Conservation (phyloP, 2,797 vertebrate genomes). For the Anguilla megastoma region DNA sequence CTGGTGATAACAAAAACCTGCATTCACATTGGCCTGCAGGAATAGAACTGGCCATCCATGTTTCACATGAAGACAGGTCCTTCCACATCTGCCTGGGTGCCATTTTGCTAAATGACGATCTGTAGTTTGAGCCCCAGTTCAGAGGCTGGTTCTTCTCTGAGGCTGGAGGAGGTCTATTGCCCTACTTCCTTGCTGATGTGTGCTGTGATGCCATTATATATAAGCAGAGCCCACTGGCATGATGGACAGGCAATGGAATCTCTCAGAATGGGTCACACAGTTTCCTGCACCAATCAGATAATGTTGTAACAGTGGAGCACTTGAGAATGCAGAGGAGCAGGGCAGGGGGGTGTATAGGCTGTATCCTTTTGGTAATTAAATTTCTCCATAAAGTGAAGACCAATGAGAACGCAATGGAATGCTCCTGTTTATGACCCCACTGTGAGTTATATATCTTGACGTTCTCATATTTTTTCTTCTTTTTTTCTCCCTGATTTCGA, state of each 20-base stretch:
- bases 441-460: not conserved
- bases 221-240: not conserved
- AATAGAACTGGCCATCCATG: not conserved
- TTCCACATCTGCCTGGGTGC: not conserved
- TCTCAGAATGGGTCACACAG: constrained; percentile 1
- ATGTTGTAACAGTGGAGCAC: not conserved
- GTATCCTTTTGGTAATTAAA: not conserved
- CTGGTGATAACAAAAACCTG: too few species aligned
- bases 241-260: not conserved
- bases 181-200: not conserved
- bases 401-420: not conserved
- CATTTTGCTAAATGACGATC: not conserved
- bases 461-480: too few species aligned
- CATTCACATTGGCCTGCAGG: too few species aligned
- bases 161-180: not conserved
- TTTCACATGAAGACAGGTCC: not conserved
- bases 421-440: not conserved
- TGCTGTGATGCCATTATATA: not conserved
- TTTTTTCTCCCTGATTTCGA: too few species aligned
- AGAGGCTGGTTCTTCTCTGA: not conserved
- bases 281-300: not conserved
- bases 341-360: not conserved
- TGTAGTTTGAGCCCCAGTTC: not conserved
- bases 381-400: not conserved
- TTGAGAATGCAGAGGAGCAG: not conserved